phyloP scores from a whole-genome alignment of 1,140 invertebrate genomes.

The Drosophila lowei region DNA sequence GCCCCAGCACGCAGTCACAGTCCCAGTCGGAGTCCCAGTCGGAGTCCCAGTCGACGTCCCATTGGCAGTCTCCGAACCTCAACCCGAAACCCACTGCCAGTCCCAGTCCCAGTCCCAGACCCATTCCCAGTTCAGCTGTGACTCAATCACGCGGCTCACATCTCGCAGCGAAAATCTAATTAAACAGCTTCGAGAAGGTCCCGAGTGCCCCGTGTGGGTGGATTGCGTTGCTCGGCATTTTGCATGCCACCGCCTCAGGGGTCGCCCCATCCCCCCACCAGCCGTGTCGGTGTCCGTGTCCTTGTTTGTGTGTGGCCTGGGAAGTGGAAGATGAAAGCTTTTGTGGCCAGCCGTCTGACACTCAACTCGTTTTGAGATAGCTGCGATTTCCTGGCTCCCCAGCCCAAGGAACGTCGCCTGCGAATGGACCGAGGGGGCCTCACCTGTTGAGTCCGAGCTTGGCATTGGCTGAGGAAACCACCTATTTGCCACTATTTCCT shows the following conservation, averaged over 20 bases:
- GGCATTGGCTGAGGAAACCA: too few relatives aligned
- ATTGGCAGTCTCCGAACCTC: neutral
- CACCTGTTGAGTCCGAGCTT: too few relatives aligned
- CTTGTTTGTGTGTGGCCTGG: too few relatives aligned
- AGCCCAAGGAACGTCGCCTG: neutral
- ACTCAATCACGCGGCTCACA: conserved; percentile 68
- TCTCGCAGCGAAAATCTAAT: conserved; percentile 69
- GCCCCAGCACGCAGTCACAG: conserved; percentile 20
- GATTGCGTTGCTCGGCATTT: conserved; percentile 4
- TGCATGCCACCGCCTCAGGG: conserved; percentile 13
- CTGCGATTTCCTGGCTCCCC: conserved; percentile 3
- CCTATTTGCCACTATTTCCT: too few relatives aligned
- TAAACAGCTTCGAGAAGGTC: conserved; percentile 53
- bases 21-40: neutral
- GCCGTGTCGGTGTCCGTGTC: conserved; percentile 3
- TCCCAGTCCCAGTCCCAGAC: neutral
- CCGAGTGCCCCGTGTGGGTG: neutral
- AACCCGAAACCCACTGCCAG: neutral
- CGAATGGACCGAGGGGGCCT: too few relatives aligned
- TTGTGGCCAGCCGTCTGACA: conserved; percentile 1
- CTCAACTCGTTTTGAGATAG: conserved; percentile 5
- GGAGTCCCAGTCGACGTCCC: neutral
- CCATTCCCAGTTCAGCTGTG: conserved; percentile 35
- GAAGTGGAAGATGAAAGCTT: too few relatives aligned
- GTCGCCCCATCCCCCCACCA: neutral